Evolutionary conservation across 1,140 invertebrate genomes (phyloP).

Genomic region (Psix sp.): DNA sequence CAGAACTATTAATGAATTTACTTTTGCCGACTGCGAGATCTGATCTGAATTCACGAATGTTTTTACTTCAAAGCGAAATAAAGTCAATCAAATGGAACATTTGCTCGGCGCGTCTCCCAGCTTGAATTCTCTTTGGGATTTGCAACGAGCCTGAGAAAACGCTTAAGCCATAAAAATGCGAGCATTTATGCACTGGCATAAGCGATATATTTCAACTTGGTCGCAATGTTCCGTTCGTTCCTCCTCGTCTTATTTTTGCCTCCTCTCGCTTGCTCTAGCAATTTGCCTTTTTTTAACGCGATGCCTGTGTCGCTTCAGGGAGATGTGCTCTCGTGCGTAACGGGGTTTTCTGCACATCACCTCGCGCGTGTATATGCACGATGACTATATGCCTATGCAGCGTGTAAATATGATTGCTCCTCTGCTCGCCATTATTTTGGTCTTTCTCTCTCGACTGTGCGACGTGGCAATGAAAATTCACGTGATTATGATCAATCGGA

Average conservation of each 20-base stretch:
- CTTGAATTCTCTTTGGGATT: background rate
- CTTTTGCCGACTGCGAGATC: too few relatives aligned
- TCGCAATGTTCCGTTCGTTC: background rate
- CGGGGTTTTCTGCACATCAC: constrained; percentile 59
- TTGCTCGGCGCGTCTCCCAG: background rate
- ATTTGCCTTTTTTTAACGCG: constrained; percentile 24
- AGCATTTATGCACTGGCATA: too few relatives aligned
- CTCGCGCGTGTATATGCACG: constrained; percentile 34
- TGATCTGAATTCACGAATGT: background rate
- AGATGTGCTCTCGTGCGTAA: constrained; percentile 58
- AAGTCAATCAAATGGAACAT: background rate
- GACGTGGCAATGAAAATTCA: constrained; percentile 30
- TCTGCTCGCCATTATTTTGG: constrained; percentile 37
- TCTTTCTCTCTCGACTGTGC: constrained; percentile 9
- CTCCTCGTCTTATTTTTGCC: background rate
- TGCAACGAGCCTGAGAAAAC: too few relatives aligned
- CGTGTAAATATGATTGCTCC: constrained; percentile 50
- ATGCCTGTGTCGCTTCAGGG: constrained; percentile 24
- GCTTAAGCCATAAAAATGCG: background rate
- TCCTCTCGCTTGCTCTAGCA: constrained; percentile 14
- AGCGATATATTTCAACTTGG: too few relatives aligned
- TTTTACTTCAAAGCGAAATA: background rate
- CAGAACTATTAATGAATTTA: too few relatives aligned
- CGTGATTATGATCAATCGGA: constrained; percentile 19
- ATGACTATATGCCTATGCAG: constrained; percentile 36